Evolutionary conservation across 1,140 invertebrate genomes (phyloP), one percentile per base, ranked within the genome.

Genomic region (Drosophila sechellia): DNA sequence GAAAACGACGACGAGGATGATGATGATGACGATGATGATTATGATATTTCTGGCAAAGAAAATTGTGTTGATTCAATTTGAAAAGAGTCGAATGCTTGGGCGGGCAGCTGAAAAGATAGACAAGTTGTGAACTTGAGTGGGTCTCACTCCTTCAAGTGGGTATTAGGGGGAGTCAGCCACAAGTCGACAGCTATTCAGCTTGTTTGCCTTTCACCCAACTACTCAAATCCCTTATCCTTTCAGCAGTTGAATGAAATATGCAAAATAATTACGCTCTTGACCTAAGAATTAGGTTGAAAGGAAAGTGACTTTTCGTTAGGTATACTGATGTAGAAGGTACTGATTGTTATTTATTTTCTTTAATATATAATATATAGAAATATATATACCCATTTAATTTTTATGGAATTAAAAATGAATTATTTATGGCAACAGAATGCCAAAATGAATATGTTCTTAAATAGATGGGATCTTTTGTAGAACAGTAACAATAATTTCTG

Each of bases 61-160:
- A 84, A 79, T 76, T 84, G 76, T 84, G 80, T 85, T 85, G 80
- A 84, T 84, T 84, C 77, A 85, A 85, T 84, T 84, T 84, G 71
- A 84, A 85, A 84, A 80, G 81, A 60, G 49, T 60, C 52, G 50
- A 55, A 78, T 75, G 81, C 54, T 45, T 54, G 60, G 63, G 20
- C 54, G 77, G 57, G 54, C 40, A 69, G 58, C 66, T 78, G 61
- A 57, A 55, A 43, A 61, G 68, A 57, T 46, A 60, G 69, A 60
- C 68, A 71, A 71, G 65, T 57, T 70, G 68, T 57, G 68, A 70
- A 70, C 68, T 71, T 42, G 65, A 71, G 68, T 65, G 69, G 72
- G 70, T 46, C 61, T 55, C 52, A 61, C 59, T 63, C 34, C 53
- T 60, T 45, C 49, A 66, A 78, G 57, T 74, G 53, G 52, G 48